Base-by-base conservation (phyloP, 2,113 vertebrate species). In the Ardeotis arabs region DNA sequence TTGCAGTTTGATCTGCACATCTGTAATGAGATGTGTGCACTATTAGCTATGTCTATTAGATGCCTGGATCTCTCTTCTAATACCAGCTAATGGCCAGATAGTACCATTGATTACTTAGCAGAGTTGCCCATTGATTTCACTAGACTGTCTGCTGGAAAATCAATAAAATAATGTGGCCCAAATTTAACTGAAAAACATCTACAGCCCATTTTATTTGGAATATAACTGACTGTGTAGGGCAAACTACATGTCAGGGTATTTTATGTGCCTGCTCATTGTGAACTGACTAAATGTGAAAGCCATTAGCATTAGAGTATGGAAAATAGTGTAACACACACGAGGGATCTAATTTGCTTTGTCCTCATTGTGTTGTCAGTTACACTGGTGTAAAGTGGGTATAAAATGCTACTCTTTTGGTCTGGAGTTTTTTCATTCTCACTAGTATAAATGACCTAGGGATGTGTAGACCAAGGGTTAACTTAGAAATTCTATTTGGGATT, bases 51-150 rank as follows among this genome's bases (percentile, higher is more conserved):
- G 64, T 67, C 68, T 84, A 37, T 86, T 63, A 94, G 85, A 86
- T 50, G 44, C 93, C 94, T 60, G 4, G 20, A 28, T 84, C 88
- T 89, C 68, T 67, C 60, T 75, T 84, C 64, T 89, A 84, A 84
- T 68, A 75, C 29, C 63, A 68, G 14, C 49, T 96, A 92, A 93
- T 92, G 92, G 76, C 50, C 53, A 89, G 76, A 95, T 84, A 86
- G 94, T 37, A 56, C 60, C 64, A 96, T 96, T 84, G 92, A 95
- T 93, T 90, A 74, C 33, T 79, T 37, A 92, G 64, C 58, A 87
- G 93, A 56, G 77, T 18, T 90, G 62, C 23, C 73, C 60, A 93
- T 96, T 75, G 93, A 96, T 96, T 96, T 96, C 49, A 41, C 60
- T 92, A 52, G 44, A 44, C 79, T 81, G 70, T 78, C 49, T 82